Evolutionary conservation across 1,140 invertebrate genomes (phyloP).

Genomic region (Lucilia sericata): DNA sequence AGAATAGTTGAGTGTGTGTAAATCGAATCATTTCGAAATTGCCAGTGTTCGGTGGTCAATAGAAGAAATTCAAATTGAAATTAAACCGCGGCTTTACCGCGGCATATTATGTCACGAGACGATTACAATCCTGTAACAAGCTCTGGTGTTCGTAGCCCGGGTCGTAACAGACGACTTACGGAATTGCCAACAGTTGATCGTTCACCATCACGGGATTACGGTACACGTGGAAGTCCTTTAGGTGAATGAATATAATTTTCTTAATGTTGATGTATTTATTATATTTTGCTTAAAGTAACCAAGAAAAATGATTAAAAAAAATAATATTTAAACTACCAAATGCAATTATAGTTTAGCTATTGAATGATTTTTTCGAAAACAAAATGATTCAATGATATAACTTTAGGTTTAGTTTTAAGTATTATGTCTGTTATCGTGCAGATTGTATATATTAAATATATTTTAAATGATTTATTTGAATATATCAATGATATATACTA

Average conservation of each 20-base stretch:
- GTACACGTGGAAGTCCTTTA: conserved; percentile 73
- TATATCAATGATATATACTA: background rate
- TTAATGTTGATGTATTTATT: background rate
- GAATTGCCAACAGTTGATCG: conserved; percentile 87
- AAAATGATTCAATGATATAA: background rate
- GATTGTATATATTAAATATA: conserved; percentile 21
- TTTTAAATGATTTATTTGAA: background rate
- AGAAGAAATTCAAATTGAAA: conserved; percentile 10
- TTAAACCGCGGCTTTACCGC: conserved; percentile 67
- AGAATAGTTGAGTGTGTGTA: background rate
- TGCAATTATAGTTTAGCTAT: conserved; percentile 1
- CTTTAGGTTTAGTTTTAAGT: background rate
- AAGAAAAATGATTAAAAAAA: background rate
- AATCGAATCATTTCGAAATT: conserved; percentile 4
- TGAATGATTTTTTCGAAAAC: background rate
- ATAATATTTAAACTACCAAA: background rate
- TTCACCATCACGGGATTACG: conserved; percentile 81
- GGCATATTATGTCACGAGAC: conserved; percentile 78
- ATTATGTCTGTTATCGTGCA: conserved; percentile 38
- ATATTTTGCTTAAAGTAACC: background rate
- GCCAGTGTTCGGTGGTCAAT: background rate
- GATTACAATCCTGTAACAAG: conserved; percentile 73
- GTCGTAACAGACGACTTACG: conserved; percentile 71
- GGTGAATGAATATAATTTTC: conserved; percentile 58
- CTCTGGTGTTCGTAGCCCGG: conserved; percentile 68